Percentiles rank a stretch among this genome's conserved stretches.
These are phyloP conservation scores for Temnothorax longispinosus DNA, from an alignment of 1,140 invertebrate genomes.

Conservation along the genomic window DNA sequence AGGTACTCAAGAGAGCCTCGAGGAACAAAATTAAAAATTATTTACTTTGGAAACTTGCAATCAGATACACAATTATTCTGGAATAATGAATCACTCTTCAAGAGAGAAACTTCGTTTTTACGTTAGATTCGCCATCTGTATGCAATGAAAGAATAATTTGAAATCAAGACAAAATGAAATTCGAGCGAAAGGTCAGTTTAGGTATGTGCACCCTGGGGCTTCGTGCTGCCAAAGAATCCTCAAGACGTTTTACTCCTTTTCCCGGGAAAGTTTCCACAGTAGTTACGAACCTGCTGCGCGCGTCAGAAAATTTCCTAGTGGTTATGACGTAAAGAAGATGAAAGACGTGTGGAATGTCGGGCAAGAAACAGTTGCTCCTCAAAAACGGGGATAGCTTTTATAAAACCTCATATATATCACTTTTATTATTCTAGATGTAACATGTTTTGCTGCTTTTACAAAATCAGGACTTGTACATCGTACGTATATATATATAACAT, in stretches of 20 bases:
- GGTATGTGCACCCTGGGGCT: conserved; percentile 8
- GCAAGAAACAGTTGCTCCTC: conserved; percentile 24
- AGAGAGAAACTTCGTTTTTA: not conserved
- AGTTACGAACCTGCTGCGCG: conserved; percentile 37
- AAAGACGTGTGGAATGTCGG: conserved; percentile 37
- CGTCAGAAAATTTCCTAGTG: conserved; percentile 42
- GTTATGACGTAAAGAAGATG: conserved; percentile 32
- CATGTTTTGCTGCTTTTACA: conserved; percentile 75
- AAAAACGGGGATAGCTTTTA: conserved; percentile 67
- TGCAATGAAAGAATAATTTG: not conserved
- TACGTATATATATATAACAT: conserved; percentile 59
- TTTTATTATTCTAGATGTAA: conserved; percentile 75
- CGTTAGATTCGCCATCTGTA: not conserved
- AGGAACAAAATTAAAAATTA: not conserved
- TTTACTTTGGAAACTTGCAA: not conserved
- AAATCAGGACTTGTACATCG: conserved; percentile 73
- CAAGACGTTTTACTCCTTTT: conserved; percentile 16
- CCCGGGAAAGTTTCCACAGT: not conserved
- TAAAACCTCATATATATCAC: conserved; percentile 75
- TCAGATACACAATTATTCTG: not conserved
- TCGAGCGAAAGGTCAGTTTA: conserved; percentile 44
- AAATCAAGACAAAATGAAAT: conserved; percentile 38
- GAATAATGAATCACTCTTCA: not conserved
- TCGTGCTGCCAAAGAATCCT: conserved; percentile 16
- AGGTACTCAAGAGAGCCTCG: not conserved